Evolutionary conservation across 2,797 vertebrate species (phyloP).

Genomic region (Limosa lapponica): DNA sequence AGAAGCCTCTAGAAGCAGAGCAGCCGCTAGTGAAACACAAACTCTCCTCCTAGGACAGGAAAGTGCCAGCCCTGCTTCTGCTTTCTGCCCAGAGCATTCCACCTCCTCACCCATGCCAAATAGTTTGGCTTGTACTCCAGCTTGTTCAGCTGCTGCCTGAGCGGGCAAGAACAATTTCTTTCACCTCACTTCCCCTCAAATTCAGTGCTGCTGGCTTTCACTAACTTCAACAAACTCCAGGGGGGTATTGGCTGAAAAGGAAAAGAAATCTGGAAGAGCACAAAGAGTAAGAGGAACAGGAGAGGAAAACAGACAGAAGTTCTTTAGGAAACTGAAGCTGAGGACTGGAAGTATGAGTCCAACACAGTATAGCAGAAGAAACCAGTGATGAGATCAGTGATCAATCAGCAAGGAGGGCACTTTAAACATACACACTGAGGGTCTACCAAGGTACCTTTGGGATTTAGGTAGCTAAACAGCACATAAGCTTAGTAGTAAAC

Average conservation of each 20-base stretch:
- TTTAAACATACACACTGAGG: not conserved
- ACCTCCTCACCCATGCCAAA: not conserved
- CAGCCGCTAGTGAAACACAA: not conserved
- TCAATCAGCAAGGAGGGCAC: not conserved
- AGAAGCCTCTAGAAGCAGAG: not conserved
- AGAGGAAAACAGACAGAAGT: not conserved
- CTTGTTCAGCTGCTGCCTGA: not conserved
- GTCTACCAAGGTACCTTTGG: not conserved
- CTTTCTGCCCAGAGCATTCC: not conserved
- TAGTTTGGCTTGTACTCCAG: not conserved
- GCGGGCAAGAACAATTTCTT: not conserved
- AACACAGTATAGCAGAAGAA: not conserved
- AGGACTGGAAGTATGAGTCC: not conserved
- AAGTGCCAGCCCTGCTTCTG: not conserved
- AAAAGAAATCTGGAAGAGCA: not conserved
- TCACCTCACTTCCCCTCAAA: not conserved
- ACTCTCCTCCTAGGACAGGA: not conserved
- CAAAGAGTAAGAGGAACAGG: not conserved
- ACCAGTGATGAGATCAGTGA: not conserved
- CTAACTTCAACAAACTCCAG: not conserved
- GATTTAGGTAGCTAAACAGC: not conserved
- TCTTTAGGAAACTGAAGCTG: not conserved
- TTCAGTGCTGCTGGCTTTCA: not conserved
- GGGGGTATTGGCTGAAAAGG: not conserved
- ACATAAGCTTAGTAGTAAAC: not conserved